phyloP scores from a whole-genome alignment of 2,113 vertebrate genomes.

The Lepisosteus oculatus region DNA sequence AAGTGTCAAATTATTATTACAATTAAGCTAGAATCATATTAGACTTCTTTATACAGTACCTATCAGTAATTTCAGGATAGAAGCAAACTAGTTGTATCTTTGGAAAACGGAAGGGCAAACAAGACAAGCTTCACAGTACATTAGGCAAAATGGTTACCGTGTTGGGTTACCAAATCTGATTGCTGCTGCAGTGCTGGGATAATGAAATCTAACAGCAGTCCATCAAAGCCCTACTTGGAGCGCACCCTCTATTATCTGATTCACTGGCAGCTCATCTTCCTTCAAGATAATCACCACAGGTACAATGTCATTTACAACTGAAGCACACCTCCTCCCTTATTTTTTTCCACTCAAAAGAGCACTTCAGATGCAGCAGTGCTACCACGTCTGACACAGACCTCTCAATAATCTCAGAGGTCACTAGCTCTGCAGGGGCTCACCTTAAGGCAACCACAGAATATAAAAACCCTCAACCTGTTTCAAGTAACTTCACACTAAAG shows the following conservation, averaged over 20 bases:
- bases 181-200: conserved; percentile 14
- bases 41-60: neutral
- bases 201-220: conserved; percentile 18
- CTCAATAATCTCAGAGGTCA: conserved; percentile 23
- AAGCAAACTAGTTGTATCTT: neutral
- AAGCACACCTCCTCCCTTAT: neutral
- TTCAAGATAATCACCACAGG: conserved; percentile 4
- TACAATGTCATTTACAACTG: conserved; percentile 19
- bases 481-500: conserved; percentile 13
- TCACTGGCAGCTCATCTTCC: conserved; percentile 2
- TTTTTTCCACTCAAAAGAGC: conserved; percentile 23
- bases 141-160: conserved; percentile 2
- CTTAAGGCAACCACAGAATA: neutral
- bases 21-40: neutral
- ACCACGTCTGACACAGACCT: conserved; percentile 22
- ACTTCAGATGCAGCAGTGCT: neutral
- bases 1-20: neutral
- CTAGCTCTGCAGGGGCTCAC: neutral
- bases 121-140: conserved; percentile 17
- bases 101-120: neutral
- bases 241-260: conserved; percentile 10
- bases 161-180: conserved; percentile 17
- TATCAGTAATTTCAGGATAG: conserved; percentile 10
- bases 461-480: conserved; percentile 7
- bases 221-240: conserved; percentile 9